These are phyloP conservation scores for Cheilosia pagana DNA, from an alignment of 2,888 invertebrate species.

Conservation along the genomic window DNA sequence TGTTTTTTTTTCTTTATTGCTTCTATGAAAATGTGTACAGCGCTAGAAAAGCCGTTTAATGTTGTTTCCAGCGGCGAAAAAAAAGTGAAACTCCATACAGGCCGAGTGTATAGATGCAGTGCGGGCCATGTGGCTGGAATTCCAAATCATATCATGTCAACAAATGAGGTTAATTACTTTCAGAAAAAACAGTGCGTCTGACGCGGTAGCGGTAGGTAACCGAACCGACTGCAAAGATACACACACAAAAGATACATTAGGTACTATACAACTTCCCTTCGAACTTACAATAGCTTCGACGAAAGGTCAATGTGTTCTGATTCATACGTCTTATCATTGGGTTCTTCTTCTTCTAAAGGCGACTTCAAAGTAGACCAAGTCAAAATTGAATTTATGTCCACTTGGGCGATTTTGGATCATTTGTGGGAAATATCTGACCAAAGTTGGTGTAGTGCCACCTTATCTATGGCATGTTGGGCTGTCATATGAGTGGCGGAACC, in stretches of 20 bases:
- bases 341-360: background rate
- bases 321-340: conserved; percentile 46
- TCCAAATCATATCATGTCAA: conserved; percentile 73
- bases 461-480: conserved; percentile 38
- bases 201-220: conserved; percentile 14
- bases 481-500: conserved; percentile 34
- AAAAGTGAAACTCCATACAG: conserved; percentile 47
- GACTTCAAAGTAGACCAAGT: conserved; percentile 47
- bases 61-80: conserved; percentile 38
- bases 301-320: conserved; percentile 67
- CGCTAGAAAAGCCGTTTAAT: conserved; percentile 29
- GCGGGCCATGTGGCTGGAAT: conserved; percentile 67
- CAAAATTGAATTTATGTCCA: conserved; percentile 44
- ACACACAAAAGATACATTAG: no score
- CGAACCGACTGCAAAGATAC: no score
- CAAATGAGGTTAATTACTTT: conserved; percentile 73
- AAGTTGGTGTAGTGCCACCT: conserved; percentile 39
- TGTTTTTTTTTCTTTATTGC: conserved; percentile 52
- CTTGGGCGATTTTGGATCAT: conserved; percentile 11
- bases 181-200: conserved; percentile 48
- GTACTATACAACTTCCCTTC: background rate
- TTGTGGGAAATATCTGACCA: conserved; percentile 34
- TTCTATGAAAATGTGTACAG: conserved; percentile 42
- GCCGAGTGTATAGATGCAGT: conserved; percentile 23
- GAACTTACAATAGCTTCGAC: conserved; percentile 41